Conservation (phyloP, 1,140 invertebrate species). For the Saccostrea glomerata region DNA sequence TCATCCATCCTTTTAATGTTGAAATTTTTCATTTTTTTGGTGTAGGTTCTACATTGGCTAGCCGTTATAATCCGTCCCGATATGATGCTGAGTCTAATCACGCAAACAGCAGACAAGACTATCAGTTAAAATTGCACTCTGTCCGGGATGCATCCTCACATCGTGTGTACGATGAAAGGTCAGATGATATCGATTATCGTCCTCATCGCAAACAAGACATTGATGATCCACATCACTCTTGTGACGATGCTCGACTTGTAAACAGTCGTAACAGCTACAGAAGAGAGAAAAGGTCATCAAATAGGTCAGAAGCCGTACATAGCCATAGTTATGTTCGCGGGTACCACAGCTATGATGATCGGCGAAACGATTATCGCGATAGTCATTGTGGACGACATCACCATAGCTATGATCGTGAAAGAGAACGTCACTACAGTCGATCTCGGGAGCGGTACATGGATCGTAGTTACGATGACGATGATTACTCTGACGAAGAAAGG, state of each 20-base stretch:
- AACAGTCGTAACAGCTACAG: neutral
- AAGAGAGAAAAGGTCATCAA: neutral
- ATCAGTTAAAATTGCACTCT: neutral
- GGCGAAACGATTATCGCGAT: neutral
- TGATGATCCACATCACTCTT: neutral
- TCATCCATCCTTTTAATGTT: too few relatives aligned
- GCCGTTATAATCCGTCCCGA: neutral
- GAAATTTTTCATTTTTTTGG: neutral
- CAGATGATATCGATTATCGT: neutral
- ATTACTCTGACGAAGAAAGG: neutral
- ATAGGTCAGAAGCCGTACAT: neutral
- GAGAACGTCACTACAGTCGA: neutral
- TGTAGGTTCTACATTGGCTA: neutral
- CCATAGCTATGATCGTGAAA: neutral
- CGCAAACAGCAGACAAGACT: neutral
- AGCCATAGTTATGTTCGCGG: neutral
- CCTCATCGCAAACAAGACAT: neutral
- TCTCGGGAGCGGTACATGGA: neutral
- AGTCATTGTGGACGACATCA: neutral
- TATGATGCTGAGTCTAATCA: neutral
- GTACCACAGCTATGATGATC: neutral
- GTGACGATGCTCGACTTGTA: constrained; percentile 14
- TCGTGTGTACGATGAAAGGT: neutral
- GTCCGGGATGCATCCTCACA: neutral
- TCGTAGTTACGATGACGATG: neutral